Conservation (phyloP, 2,113 vertebrate genomes). For the Hystrix cristata region DNA sequence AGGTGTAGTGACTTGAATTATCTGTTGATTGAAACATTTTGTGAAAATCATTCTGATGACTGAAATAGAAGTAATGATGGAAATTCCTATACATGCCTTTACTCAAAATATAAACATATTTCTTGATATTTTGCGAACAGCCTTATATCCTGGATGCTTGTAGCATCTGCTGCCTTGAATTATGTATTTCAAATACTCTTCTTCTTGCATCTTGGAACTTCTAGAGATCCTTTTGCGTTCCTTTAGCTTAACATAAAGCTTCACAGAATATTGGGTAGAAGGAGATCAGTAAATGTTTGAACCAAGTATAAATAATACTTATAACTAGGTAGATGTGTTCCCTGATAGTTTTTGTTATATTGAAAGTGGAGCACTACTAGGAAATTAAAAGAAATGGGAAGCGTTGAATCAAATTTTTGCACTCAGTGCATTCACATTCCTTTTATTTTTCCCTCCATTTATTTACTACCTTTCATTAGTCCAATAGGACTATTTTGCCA, state of each 20-base stretch:
- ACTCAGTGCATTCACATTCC: neutral
- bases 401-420: neutral
- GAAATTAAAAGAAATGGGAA: neutral
- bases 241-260: constrained; percentile 65
- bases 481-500: neutral
- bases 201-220: constrained; percentile 63
- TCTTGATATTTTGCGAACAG: constrained; percentile 29
- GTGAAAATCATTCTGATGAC: constrained; percentile 71
- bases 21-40: constrained; percentile 73
- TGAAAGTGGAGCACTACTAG: neutral
- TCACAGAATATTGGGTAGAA: constrained; percentile 47
- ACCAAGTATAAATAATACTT: neutral
- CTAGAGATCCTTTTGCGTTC: constrained; percentile 59
- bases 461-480: neutral
- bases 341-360: neutral
- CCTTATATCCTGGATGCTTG: constrained; percentile 32
- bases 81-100: constrained; percentile 74
- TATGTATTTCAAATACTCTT: neutral
- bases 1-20: constrained; percentile 63
- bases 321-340: neutral
- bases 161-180: constrained; percentile 29
- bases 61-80: constrained; percentile 69
- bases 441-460: neutral
- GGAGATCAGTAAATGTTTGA: neutral
- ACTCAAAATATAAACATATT: constrained; percentile 49